These are phyloP conservation scores for Terrapene triunguis DNA, from an alignment of 2,113 vertebrate species.

Conservation along the genomic window DNA sequence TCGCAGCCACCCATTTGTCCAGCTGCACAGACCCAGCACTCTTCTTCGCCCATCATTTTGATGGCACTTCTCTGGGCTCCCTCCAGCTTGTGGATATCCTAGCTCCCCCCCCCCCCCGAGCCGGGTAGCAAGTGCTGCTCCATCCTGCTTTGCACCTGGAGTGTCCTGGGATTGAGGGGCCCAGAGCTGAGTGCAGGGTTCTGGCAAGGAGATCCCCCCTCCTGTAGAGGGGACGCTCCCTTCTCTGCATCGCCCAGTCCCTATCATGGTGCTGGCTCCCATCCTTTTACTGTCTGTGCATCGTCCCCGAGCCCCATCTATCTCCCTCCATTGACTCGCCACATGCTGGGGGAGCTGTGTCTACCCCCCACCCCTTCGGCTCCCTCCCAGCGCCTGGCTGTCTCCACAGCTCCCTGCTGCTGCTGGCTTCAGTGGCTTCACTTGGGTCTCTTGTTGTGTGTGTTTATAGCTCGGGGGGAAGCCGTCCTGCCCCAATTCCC, in stretches of 20 bases:
- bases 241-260: neutral
- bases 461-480: conserved; percentile 63
- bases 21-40: neutral
- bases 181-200: neutral
- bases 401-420: neutral
- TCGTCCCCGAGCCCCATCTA: neutral
- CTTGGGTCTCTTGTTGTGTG: conserved; percentile 10
- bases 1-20: neutral
- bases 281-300: too few relatives aligned
- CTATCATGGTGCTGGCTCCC: too few relatives aligned
- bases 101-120: neutral
- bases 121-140: neutral
- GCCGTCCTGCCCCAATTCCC: conserved; percentile 76
- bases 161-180: neutral
- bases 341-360: neutral
- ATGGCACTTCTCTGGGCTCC: neutral
- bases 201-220: neutral
- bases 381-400: conserved; percentile 23
- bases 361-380: neutral
- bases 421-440: conserved; percentile 58
- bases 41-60: neutral
- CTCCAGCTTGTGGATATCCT: neutral
- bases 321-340: neutral
- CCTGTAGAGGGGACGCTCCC: neutral
- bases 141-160: fast-evolving